phyloP scores from a whole-genome alignment of 2,113 vertebrate species.

The Proteles cristata region DNA sequence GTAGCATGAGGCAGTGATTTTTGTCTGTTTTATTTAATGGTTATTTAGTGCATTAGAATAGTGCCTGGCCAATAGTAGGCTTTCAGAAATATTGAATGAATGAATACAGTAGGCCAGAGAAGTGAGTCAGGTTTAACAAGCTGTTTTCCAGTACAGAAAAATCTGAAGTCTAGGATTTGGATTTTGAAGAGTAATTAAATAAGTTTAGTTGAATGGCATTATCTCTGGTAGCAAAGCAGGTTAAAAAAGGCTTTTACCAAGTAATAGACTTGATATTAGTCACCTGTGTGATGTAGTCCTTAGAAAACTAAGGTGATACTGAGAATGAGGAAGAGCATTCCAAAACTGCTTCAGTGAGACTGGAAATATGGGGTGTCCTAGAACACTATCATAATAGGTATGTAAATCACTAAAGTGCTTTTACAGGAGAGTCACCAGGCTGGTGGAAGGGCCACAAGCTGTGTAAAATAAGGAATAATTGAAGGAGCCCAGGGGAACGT shows the following conservation, averaged over 20 bases:
- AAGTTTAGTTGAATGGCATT: neutral
- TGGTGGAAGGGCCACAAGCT: neutral
- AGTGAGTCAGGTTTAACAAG: neutral
- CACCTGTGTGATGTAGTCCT: neutral
- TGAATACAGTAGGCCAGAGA: neutral
- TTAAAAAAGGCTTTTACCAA: neutral
- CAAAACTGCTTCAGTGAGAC: neutral
- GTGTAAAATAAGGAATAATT: neutral
- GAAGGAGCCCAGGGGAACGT: neutral
- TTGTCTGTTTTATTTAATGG: neutral
- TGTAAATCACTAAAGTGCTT: neutral
- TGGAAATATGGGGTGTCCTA: neutral
- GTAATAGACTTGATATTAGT: neutral
- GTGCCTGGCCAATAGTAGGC: neutral
- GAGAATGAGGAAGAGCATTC: neutral
- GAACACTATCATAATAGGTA: neutral
- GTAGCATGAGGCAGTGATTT: neutral
- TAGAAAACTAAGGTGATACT: neutral
- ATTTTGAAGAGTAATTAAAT: neutral
- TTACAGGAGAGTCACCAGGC: neutral
- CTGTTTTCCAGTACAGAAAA: neutral
- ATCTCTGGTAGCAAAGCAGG: neutral
- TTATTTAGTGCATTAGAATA: neutral
- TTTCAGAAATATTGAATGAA: conserved; percentile 12
- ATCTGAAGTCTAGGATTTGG: neutral